These are phyloP conservation scores for Mimas tiliae DNA, from an alignment of 2,888 invertebrate genomes.

Conservation along the genomic window DNA sequence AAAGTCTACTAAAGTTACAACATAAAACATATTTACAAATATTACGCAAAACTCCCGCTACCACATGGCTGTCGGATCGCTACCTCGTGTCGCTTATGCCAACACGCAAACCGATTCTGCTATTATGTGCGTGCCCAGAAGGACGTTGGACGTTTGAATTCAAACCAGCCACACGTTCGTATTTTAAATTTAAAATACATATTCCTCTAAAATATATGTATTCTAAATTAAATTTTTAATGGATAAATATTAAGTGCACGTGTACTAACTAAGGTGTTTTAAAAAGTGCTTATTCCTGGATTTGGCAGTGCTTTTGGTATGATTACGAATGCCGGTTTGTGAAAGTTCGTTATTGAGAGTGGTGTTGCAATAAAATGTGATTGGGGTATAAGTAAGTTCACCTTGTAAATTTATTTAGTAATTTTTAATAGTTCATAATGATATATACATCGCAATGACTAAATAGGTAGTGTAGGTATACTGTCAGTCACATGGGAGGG, in stretches of 20 bases:
- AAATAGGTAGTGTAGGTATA: background rate
- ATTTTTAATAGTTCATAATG: background rate
- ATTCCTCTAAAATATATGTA: conserved; percentile 3
- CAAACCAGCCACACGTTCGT: conserved; percentile 13
- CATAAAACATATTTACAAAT: background rate
- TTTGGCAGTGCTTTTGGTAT: background rate
- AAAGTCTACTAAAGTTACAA: conserved; percentile 3
- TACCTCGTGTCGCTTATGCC: conserved; percentile 33
- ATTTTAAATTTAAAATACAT: background rate
- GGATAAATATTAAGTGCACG: conserved; percentile 8
- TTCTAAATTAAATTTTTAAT: conserved; percentile 11
- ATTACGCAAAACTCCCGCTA: conserved; percentile 29
- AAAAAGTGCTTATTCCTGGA: background rate
- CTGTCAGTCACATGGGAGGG: background rate
- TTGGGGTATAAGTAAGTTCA: conserved; percentile 9
- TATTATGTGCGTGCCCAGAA: conserved; percentile 34
- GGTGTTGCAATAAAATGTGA: conserved; percentile 19
- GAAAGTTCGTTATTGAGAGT: conserved; percentile 22
- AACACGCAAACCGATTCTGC: conserved; percentile 35
- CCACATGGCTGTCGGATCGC: conserved; percentile 29
- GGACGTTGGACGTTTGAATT: conserved; percentile 35
- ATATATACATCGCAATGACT: background rate
- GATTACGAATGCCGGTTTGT: conserved; percentile 9
- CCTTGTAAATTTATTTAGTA: conserved; percentile 2
- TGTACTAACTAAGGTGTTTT: conserved; percentile 1